These are phyloP conservation scores for Prosopocoilus inquinatus DNA, from an alignment of 2,888 invertebrate genomes.

Conservation along the genomic window DNA sequence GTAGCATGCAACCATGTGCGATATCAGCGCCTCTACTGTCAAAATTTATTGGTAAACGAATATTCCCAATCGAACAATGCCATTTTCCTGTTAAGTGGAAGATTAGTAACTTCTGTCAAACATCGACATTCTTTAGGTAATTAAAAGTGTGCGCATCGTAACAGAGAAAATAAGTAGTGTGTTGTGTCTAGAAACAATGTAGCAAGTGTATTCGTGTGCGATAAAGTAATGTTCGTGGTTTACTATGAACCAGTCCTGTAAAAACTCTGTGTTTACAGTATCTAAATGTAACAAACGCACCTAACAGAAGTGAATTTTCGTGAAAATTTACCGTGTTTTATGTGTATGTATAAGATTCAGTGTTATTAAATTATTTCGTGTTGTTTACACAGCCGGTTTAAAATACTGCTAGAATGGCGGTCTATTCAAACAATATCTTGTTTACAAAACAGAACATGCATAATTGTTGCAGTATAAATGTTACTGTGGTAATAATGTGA, in stretches of 20 bases:
- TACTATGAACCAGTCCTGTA: too few species aligned
- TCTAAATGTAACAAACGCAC: too few species aligned
- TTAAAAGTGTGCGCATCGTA: background rate
- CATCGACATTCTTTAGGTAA: background rate
- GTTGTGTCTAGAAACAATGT: too few species aligned
- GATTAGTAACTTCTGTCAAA: conserved; percentile 3
- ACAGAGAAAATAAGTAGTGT: too few species aligned
- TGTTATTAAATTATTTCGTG: background rate
- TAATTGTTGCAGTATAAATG: conserved; percentile 6
- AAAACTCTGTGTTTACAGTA: too few species aligned
- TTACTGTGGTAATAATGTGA: conserved; percentile 12
- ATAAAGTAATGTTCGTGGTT: too few species aligned
- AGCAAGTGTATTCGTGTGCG: too few species aligned
- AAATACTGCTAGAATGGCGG: conserved; percentile 36
- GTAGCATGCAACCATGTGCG: conserved; percentile 7
- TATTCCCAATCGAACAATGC: conserved; percentile 30
- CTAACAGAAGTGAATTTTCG: too few species aligned
- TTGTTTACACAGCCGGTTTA: conserved; percentile 36
- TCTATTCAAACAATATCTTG: conserved; percentile 35
- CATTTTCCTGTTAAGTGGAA: conserved; percentile 8
- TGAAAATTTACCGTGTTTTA: background rate
- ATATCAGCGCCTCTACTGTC: conserved; percentile 34
- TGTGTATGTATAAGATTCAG: background rate
- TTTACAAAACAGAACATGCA: conserved; percentile 13
- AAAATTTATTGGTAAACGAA: conserved; percentile 32